These are phyloP conservation scores for Stegophylla sp. DNA, from an alignment of 2,888 invertebrate species.

Conservation along the genomic window DNA sequence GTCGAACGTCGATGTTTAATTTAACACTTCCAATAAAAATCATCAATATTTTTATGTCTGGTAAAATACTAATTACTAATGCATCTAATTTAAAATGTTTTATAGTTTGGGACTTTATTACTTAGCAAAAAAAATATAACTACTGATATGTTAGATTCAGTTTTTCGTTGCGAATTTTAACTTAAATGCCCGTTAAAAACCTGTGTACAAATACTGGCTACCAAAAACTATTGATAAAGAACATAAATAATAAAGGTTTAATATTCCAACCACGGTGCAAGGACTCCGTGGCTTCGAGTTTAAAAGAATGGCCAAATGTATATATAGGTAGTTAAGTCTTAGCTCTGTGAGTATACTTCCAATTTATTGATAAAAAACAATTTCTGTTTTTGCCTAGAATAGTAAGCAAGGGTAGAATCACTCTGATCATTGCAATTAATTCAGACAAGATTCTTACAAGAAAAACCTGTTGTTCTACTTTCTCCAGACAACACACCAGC, in stretches of 20 bases:
- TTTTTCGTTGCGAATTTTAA: not conserved
- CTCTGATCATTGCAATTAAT: conserved; percentile 52
- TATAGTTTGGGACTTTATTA: not conserved
- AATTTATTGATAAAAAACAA: conserved; percentile 32
- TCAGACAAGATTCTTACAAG: conserved; percentile 57
- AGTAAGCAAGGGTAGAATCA: conserved; percentile 37
- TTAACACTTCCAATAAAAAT: not conserved
- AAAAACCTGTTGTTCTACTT: conserved; percentile 58
- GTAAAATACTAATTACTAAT: not conserved
- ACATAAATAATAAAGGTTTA: conserved; percentile 30
- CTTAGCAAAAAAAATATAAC: not conserved
- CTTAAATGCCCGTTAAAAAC: not conserved
- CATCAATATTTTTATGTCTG: not conserved
- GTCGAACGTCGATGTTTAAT: not conserved
- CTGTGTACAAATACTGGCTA: not conserved
- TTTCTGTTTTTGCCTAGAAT: conserved; percentile 37
- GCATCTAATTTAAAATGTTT: not conserved
- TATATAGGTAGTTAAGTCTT: conserved; percentile 12
- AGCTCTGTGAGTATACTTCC: not conserved
- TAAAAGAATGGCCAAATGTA: conserved; percentile 20
- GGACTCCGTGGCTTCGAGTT: conserved; percentile 15
- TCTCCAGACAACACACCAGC: conserved; percentile 41
- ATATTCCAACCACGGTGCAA: conserved; percentile 16
- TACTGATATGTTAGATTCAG: not conserved
- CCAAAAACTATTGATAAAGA: not conserved